Evolutionary conservation across 2,888 invertebrate species (phyloP).

Genomic region (Bursaphelenchus okinawaensis): DNA sequence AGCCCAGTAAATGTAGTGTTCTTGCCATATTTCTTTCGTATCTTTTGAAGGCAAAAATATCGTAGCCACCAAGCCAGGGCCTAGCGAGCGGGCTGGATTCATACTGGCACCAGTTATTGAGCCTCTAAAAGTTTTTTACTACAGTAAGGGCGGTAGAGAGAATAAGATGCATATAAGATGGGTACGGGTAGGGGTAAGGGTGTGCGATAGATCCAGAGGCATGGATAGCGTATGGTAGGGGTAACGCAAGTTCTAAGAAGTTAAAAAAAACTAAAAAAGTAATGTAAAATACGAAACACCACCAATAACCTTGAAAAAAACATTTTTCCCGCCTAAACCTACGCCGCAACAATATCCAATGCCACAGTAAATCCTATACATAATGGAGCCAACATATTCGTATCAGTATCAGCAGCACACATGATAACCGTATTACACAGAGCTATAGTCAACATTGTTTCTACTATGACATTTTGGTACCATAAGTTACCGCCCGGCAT

Average conservation of each 20-base stretch:
- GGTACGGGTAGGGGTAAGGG: too few species aligned
- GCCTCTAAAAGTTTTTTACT: slow-evolving; percentile 46
- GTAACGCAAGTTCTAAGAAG: too few species aligned
- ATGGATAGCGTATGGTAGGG: too few species aligned
- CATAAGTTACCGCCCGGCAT: slow-evolving; percentile 20
- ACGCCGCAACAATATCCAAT: slow-evolving; percentile 58
- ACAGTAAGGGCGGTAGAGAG: too few species aligned
- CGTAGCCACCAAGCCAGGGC: slow-evolving; percentile 55
- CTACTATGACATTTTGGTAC: slow-evolving; percentile 46
- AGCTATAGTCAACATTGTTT: slow-evolving; percentile 52
- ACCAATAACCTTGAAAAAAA: too few species aligned
- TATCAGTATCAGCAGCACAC: slow-evolving; percentile 58
- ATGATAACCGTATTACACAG: slow-evolving; percentile 59
- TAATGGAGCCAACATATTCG: slow-evolving; percentile 55
- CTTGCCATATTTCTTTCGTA: neutral
- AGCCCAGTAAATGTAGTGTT: slow-evolving; percentile 56
- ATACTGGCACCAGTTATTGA: slow-evolving; percentile 58
- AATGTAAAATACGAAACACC: too few species aligned
- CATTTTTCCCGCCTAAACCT: too few species aligned
- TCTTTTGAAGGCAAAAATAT: slow-evolving; percentile 10
- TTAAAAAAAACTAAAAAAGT: neutral
- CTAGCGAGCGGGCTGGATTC: slow-evolving; percentile 60
- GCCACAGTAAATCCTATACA: slow-evolving; percentile 59
- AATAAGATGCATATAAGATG: too few species aligned
- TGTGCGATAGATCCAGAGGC: too few species aligned